Base-by-base conservation (phyloP, 2,797 vertebrate genomes). In the Petrocephalus schoutedeni region DNA sequence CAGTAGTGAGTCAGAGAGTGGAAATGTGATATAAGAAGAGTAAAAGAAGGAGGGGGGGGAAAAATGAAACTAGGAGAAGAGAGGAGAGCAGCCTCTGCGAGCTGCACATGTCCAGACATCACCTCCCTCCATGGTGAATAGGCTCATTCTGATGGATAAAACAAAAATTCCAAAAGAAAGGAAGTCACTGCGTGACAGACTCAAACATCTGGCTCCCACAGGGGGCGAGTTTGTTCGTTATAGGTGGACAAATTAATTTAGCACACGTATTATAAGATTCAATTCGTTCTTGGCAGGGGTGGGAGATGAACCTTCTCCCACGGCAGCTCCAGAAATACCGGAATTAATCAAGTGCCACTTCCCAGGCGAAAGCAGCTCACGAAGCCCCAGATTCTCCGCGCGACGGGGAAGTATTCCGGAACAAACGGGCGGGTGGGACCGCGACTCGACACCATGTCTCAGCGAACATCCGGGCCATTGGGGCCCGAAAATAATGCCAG, bases 261-360 rank as follows among this genome's bases (percentile, higher is more conserved):
- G 86, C 51, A 23, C 85, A 87, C 36, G 82, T 80, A 88, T 89
- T 89, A 90, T 88, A 90, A 89, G 58, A 67, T 54, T 80, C 71
- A 87, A 80, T 49, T 83, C 64, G 49, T 49, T 49, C 51, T 54
- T 23, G 54, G 56, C 56, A 19, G 71, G 36, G 36, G 67, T 36
- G 71, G 71, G 71, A 14, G 71, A 45, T 45, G 41, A 45, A 4
- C 41, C 41, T 45, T 77, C 77, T 61, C 84, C 87, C 89, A 59
- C 36, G 86, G 87, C 54, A 67, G 32, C 67, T 89, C 91, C 88
- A 58, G 54, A 89, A 89, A 91, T 90, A 91, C 85, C 88, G 49
- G 74, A 89, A 87, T 86, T 89, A 90, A 89, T 91, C 90, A 90
- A 85, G 61, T 90, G 91, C 87, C 89, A 83, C 58, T 90, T 84